Conservation (phyloP, 2,113 vertebrate species). For the Syngnathus scovelli region DNA sequence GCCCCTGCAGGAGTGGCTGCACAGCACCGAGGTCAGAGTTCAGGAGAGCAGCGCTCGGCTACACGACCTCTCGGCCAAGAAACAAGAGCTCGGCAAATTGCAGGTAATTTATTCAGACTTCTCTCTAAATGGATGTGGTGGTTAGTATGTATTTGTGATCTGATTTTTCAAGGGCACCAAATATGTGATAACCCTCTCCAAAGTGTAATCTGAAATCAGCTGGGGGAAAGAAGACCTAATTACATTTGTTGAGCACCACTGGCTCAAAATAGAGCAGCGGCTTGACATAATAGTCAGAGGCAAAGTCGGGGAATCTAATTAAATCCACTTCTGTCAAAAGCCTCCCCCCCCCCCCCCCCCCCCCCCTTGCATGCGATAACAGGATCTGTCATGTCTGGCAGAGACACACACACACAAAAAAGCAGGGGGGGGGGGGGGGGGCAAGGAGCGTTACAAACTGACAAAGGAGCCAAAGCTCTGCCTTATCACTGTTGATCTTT, state of each 20-base stretch:
- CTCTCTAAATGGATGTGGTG: conserved; percentile 31
- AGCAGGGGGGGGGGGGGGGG: conserved; percentile 17
- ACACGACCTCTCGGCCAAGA: conserved; percentile 87
- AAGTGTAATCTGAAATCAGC: conserved; percentile 59
- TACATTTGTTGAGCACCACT: conserved; percentile 59
- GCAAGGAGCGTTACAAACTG: conserved; percentile 51
- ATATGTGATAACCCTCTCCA: conserved; percentile 55
- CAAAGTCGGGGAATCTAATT: conserved; percentile 68
- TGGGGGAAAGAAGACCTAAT: conserved; percentile 51
- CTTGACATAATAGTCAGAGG: conserved; percentile 63
- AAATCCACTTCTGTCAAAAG: conserved; percentile 65
- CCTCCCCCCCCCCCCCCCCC: conserved; percentile 34
- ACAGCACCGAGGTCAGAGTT: conserved; percentile 77
- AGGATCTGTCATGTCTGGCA: conserved; percentile 47
- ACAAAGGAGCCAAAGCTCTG: conserved; percentile 55
- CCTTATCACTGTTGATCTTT: conserved; percentile 63
- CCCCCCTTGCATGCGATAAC: conserved; percentile 56
- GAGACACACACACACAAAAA: conserved; percentile 41
- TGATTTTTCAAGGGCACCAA: conserved; percentile 41
- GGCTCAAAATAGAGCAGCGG: conserved; percentile 61
- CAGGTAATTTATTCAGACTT: conserved; percentile 74
- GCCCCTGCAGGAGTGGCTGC: conserved; percentile 89
- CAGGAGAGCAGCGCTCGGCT: conserved; percentile 83
- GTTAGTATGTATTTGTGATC: conserved; percentile 3
- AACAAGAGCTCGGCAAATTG: conserved; percentile 86